phyloP scores from a whole-genome alignment of 2,113 vertebrate genomes.

The Callaeas wilsoni region DNA sequence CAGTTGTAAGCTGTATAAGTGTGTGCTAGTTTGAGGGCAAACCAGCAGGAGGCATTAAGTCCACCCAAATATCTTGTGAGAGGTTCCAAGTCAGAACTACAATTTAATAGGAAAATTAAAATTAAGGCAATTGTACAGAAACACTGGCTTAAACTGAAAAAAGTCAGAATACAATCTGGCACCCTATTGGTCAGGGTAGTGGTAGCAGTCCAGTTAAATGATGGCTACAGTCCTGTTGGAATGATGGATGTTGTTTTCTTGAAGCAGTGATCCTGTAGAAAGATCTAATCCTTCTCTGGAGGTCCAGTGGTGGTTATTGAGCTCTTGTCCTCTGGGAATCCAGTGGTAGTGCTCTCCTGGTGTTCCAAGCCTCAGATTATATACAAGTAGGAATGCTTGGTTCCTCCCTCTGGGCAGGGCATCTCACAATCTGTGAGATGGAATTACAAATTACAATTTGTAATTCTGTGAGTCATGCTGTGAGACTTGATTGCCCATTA shows the following conservation, averaged over 20 bases:
- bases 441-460: no score
- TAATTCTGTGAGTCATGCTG: neutral
- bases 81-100: neutral
- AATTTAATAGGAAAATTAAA: neutral
- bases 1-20: neutral
- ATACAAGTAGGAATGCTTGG: no score
- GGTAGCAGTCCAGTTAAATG: neutral
- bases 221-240: neutral
- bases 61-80: neutral
- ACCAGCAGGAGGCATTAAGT: neutral
- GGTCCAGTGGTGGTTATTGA: neutral
- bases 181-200: neutral
- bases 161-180: fast-evolving
- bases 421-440: no score
- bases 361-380: neutral
- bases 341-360: neutral
- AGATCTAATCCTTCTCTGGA: no score
- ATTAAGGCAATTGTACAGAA: neutral
- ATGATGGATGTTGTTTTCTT: neutral
- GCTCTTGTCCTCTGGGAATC: neutral
- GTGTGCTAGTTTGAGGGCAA: neutral
- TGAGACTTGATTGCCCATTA: neutral
- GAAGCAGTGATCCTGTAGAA: neutral
- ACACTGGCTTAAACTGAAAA: neutral
- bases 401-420: neutral